A percentile compares a stretch with the other conserved stretches of the same genome.
phyloP scores from a whole-genome alignment of 2,113 vertebrate species.

The Suncus etruscus region DNA sequence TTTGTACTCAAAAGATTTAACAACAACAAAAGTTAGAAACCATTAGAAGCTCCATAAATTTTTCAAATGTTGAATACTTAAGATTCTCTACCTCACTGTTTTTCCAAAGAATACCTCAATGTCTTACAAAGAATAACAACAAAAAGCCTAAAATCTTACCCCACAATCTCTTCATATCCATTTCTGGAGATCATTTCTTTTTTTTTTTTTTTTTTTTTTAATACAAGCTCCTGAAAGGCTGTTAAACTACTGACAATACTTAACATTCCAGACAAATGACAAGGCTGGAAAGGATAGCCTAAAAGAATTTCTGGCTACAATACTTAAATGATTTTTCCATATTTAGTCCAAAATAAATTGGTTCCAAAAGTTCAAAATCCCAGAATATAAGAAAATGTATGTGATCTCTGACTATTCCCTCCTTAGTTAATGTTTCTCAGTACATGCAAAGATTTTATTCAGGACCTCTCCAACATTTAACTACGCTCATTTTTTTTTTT shows the following conservation, averaged over 20 bases:
- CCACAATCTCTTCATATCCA: constrained; percentile 4
- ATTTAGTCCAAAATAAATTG: constrained; percentile 67
- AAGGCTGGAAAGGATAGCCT: constrained; percentile 55
- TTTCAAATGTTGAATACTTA: neutral
- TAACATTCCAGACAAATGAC: constrained; percentile 76
- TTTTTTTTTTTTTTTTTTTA: constrained; percentile 28
- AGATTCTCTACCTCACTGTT: neutral
- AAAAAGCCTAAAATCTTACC: neutral
- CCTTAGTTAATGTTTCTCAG: constrained; percentile 35
- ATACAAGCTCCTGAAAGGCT: constrained; percentile 20
- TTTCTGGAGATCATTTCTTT: constrained; percentile 29
- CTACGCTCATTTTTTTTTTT: constrained; percentile 9
- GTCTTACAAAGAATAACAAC: constrained; percentile 25
- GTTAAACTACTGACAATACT: constrained; percentile 58
- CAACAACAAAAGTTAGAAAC: neutral
- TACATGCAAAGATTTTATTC: constrained; percentile 63
- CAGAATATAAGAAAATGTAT: constrained; percentile 51
- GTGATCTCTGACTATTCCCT: constrained; percentile 19
- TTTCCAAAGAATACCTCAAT: constrained; percentile 37
- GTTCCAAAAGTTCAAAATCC: constrained; percentile 55
- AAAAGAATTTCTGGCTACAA: constrained; percentile 65
- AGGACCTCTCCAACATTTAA: constrained; percentile 22
- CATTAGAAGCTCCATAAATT: neutral
- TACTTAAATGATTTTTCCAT: constrained; percentile 69
- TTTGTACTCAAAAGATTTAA: no score